Evolutionary conservation across 2,113 vertebrate species (phyloP), one percentile per base, ranked within the genome.

Genomic region (Psilopsiagon aurifrons): DNA sequence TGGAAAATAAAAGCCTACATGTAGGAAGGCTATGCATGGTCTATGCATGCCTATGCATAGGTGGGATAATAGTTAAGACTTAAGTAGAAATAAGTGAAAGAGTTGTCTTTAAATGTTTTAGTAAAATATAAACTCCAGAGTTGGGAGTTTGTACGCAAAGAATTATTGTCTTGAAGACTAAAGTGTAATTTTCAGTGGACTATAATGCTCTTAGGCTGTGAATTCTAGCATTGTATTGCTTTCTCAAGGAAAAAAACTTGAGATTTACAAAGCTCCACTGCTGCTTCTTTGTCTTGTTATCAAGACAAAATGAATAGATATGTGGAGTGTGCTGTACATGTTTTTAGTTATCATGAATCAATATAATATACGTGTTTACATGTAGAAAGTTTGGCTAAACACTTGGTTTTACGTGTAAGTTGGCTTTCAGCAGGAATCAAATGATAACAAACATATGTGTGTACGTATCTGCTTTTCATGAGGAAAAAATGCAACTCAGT

Each of bases 341-440:
- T 35, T 75, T 88, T 66, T 59, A 39, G 8, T 70, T 0, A 1
- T 55, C 60, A 14, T 25, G 71, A 55, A 55, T 10, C 57, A 16
- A 24, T 35, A 35, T 23, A 35, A 59, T 59, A 4, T 59, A n/a
- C 33, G 16, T 59, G 33, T 52, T 88, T 63, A 51, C 9, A 5
- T 52, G 1, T 43, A 39, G 20, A 68, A 90, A 51, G 13, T 71
- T 68, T 54, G 49, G 4, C 43, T 85, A 83, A 90, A 90, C 35
- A 89, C 63, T 79, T 47, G 3, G 17, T 68, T 92, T 95, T 87
- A 69, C 41, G 5, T 90, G 22, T 59, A 60, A 63, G 24, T 60
- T 90, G 83, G 47, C 75, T 69, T 96, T 95, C 76, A 69, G 62
- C 35, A 51, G 37, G 94, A 94, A 84, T 76, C 51, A 24, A 64